Evolutionary conservation across 2,888 invertebrate genomes (phyloP), one percentile per base, ranked within the genome.

Genomic region (Orthonychiurus folsomi): DNA sequence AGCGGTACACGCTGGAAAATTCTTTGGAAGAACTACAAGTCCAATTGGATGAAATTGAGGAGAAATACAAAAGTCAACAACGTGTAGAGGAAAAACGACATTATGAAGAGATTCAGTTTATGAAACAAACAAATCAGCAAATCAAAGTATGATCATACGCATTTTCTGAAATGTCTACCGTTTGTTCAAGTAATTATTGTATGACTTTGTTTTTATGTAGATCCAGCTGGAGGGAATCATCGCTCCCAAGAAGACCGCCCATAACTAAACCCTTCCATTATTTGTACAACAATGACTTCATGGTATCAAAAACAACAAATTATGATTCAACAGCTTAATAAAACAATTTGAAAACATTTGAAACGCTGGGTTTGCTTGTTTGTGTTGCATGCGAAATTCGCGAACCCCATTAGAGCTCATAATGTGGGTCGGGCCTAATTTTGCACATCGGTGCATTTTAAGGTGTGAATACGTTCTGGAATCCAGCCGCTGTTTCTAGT

Each of bases 41-140:
- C 66, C 86, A 86, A 73, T 86, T 87, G 2, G 93, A 93, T 72
- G 88, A 93, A 75, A 81, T 89, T 48, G 90, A 92, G 75, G 82
- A 89, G 63, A 81, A 90, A 70, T 86, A 88, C 47, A 85, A 85
- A 0, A 94, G 95, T 75, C 81, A 92, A 66, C 80, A 90, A 20
- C 85, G 88, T 57, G 90, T 93, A 0, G 93, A 94, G 75, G 92
- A 93, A 76, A 91, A 91, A 76, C 90, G 93, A 74, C 91, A 93
- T 75, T 85, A 85, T 50, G 95, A 96, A 76, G 95, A 95, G 78
- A 85, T 94, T 60, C 84, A 89, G 58, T 93, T 93, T 75, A 80
- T 94, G 64, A 94, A 93, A 80, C 89, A 93, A 78, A 93, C 94
- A 1, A 95, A 94, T 76, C 87, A 89, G 69, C 94, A 95, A 76